Base-by-base conservation (phyloP, 2,888 invertebrate species). In the Agriopis aurantiaria region DNA sequence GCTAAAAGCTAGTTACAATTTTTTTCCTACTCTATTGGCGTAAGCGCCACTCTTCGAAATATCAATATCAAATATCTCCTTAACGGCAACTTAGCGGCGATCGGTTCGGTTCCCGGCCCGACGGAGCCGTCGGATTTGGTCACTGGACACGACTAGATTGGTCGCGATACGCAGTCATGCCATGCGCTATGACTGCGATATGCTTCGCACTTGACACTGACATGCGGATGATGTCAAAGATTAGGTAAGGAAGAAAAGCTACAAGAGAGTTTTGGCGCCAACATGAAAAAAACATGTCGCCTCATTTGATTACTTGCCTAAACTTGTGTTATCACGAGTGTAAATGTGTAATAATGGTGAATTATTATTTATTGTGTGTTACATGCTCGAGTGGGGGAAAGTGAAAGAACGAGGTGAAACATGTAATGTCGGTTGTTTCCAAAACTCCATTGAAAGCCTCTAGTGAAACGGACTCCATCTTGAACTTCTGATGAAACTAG, bases 191-290 rank as follows among this genome's bases (percentile, higher is more conserved):
- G 71, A 17, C 58, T 72, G 71, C 69, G 76, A 45, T 62, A 64
- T 11, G 48, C 68, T 56, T 58, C 77, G 74, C 78, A 80, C 83
- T 82, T 85, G 85, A 82, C 80, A 81, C 78, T 73, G 70, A 71
- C 57, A 62, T 61, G 56, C 33, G 17, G 48, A 64, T 59, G 63
- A 52, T 46, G 40, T 53, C 75, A 74, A 46, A 76, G 65, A 70
- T 23, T 62, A 53, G 23, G 23, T 2, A 52, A 45, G 9, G 23
- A 58, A 17, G 17, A 45, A 11, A 14, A 11, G 3, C 5, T 46
- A 11, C 10, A 10, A 10, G 10, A 46, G 12, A 8, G 10, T 46
- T 46, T 5, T 11, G 10, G 11, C 12, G 11, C 11, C 10, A 46
- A 46, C 11, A 8, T 46, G 4, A 11, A 8, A 41, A 41, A 41